Evolutionary conservation across 2,797 vertebrate genomes (phyloP).

Genomic region (Gymnothorax reevesii): DNA sequence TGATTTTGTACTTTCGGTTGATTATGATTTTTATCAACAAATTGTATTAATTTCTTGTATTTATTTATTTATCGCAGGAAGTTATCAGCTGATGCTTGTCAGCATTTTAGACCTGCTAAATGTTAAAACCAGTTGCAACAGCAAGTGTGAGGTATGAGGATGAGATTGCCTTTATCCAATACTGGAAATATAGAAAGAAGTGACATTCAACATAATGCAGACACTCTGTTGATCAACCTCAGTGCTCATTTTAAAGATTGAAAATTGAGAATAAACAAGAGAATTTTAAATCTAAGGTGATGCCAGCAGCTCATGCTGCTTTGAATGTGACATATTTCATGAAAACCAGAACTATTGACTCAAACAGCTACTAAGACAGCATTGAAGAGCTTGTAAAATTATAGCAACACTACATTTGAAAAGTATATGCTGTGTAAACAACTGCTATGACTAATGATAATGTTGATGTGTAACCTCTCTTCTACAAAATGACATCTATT

Average conservation of each 20-base stretch:
- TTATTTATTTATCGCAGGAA: neutral
- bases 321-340: neutral
- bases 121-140: slow-evolving; percentile 23
- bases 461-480: no score
- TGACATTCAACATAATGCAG: slow-evolving; percentile 13
- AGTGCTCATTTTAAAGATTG: neutral
- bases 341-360: neutral
- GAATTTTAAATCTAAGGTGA: neutral
- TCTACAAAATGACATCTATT: neutral
- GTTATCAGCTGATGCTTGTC: neutral
- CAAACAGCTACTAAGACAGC: neutral
- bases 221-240: slow-evolving; percentile 13
- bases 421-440: neutral
- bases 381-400: neutral
- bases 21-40: neutral
- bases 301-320: neutral
- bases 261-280: neutral
- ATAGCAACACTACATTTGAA: neutral
- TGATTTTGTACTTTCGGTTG: slow-evolving; percentile 16
- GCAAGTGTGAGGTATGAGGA: neutral
- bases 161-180: neutral
- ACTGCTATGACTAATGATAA: neutral
- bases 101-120: slow-evolving; percentile 24
- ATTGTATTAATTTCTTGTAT: no score
- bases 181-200: slow-evolving; percentile 33